A percentile compares a stretch with the other conserved stretches of the same genome.
phyloP scores from a whole-genome alignment of 2,888 invertebrate species.

The Agrochola macilenta region DNA sequence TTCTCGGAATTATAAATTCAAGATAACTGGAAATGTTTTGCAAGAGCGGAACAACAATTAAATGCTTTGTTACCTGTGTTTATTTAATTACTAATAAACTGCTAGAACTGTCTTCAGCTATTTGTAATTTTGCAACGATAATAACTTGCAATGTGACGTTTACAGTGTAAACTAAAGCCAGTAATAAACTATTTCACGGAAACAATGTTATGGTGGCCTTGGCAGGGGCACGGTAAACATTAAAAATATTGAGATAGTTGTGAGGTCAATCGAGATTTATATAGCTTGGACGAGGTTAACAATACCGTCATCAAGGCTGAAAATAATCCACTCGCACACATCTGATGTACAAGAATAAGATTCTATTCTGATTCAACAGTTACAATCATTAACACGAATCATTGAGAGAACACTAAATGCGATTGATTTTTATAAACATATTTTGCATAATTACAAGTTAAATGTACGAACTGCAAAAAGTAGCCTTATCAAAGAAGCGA shows the following conservation, averaged over 20 bases:
- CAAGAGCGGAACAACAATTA: constrained; percentile 19
- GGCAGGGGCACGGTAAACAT: constrained; percentile 66
- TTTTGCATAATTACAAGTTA: constrained; percentile 4
- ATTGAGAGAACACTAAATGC: constrained; percentile 8
- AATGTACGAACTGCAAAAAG: not conserved
- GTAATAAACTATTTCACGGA: constrained; percentile 26
- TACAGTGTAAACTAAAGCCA: not conserved
- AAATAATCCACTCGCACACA: constrained; percentile 80
- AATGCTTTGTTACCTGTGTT: constrained; percentile 15
- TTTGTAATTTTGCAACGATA: constrained; percentile 17
- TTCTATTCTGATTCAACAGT: constrained; percentile 70
- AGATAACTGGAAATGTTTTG: constrained; percentile 64
- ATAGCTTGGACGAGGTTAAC: constrained; percentile 84
- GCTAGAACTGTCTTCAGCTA: not conserved
- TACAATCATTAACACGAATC: constrained; percentile 47
- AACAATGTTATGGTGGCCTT: constrained; percentile 47
- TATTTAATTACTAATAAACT: not conserved
- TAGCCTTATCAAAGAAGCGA: constrained; percentile 37
- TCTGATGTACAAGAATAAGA: constrained; percentile 77
- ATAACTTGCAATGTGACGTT: constrained; percentile 1
- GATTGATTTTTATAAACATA: constrained; percentile 28
- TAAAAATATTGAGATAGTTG: constrained; percentile 74
- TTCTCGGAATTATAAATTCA: constrained; percentile 77
- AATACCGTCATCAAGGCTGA: constrained; percentile 88
- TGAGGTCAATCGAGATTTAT: constrained; percentile 81